These are phyloP conservation scores for Mesorhabditis sp. DNA, from an alignment of 2,888 invertebrate genomes.

Conservation along the genomic window DNA sequence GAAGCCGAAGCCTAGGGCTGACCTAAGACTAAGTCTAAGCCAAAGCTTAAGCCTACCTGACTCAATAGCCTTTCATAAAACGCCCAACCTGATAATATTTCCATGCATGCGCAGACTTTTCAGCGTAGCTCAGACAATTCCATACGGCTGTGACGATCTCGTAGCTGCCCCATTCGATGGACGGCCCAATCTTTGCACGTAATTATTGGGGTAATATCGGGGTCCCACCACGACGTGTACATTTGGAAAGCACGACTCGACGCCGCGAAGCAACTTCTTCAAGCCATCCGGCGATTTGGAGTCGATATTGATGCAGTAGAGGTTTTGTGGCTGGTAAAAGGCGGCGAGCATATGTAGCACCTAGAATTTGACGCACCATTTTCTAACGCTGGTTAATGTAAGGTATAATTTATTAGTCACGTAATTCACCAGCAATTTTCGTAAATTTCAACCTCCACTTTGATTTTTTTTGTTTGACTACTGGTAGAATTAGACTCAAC, in stretches of 20 bases:
- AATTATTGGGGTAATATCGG: not conserved
- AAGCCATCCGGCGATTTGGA: constrained; percentile 29
- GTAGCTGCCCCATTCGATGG: constrained; percentile 26
- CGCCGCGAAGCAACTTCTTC: constrained; percentile 23
- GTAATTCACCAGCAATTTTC: no score
- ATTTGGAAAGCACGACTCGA: constrained; percentile 38
- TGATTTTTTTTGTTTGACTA: no score
- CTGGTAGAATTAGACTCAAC: no score
- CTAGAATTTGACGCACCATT: constrained; percentile 20
- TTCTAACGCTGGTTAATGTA: no score
- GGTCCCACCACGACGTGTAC: constrained; percentile 39
- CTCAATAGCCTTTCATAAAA: no score
- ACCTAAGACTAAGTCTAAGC: not conserved
- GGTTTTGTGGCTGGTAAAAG: constrained; percentile 50
- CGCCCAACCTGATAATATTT: constrained; percentile 16
- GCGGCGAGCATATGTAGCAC: constrained; percentile 39
- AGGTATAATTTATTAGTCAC: no score
- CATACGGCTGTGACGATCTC: constrained; percentile 28
- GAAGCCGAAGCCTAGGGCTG: no score
- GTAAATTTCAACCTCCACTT: no score
- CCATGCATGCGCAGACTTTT: constrained; percentile 21
- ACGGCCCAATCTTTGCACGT: constrained; percentile 20
- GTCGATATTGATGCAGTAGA: constrained; percentile 45
- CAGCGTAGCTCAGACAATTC: not conserved
- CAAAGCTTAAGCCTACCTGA: constrained; percentile 12